These are phyloP conservation scores for Brenthis hecate DNA, from an alignment of 2,888 invertebrate genomes.

Conservation along the genomic window DNA sequence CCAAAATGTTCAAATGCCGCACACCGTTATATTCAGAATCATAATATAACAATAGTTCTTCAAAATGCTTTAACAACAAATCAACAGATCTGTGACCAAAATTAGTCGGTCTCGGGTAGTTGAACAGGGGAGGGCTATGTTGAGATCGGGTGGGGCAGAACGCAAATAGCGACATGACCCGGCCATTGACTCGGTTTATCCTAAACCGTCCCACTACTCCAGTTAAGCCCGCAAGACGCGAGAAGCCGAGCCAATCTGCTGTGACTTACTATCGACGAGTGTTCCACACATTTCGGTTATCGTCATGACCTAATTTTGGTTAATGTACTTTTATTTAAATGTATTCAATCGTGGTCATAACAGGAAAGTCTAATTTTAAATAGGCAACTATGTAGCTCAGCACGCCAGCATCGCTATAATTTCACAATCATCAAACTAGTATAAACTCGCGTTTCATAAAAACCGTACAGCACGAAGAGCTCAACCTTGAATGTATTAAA, in stretches of 20 bases:
- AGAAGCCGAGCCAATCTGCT: slow-evolving; percentile 49
- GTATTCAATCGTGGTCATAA: slow-evolving; percentile 24
- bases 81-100: slow-evolving; percentile 69
- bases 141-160: slow-evolving; percentile 58
- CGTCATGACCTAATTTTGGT: slow-evolving; percentile 57
- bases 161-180: slow-evolving; percentile 80
- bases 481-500: too few species aligned
- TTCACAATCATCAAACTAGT: too few species aligned
- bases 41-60: slow-evolving; percentile 20
- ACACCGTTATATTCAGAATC: too few species aligned
- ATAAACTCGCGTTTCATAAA: too few species aligned
- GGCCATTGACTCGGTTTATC: slow-evolving; percentile 82
- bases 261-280: slow-evolving; percentile 42
- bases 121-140: slow-evolving; percentile 64
- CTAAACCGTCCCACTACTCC: slow-evolving; percentile 82
- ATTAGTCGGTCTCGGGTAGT: slow-evolving; percentile 69
- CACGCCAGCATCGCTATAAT: not conserved
- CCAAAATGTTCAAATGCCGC: too few species aligned
- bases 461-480: too few species aligned
- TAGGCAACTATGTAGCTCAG: not conserved
- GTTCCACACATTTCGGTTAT: slow-evolving; percentile 53
- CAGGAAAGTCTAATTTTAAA: slow-evolving; percentile 27
- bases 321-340: slow-evolving; percentile 31
- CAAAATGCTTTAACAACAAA: slow-evolving; percentile 44
- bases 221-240: slow-evolving; percentile 63